Evolutionary conservation across 2,113 vertebrate genomes (phyloP), one percentile per base, ranked within the genome.

Genomic region (Chaetodon auriga): DNA sequence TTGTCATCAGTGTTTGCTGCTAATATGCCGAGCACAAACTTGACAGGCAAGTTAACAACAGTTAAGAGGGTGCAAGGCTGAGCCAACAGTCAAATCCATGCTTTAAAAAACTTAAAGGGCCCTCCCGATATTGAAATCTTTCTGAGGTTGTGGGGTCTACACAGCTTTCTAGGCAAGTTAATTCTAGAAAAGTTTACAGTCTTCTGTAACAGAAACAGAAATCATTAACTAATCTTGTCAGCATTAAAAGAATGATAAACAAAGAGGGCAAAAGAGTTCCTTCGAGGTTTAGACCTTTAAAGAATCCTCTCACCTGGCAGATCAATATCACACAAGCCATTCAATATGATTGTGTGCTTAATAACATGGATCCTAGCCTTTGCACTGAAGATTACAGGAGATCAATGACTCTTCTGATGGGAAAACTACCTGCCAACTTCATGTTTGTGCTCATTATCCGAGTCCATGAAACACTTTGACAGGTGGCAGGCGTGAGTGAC

Each of bases 331-430:
- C n/a, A 35, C 7, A 1, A 23, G 41, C 45, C 14, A 10, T 10
- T 14, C 38, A 57, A 38, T 30, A 1, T 12, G 60, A 48, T n/a
- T 16, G 46, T 41, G 25, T 7, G 19, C 45, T 25, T 64, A 35
- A 38, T 73, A 38, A 45, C 43, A 15, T 15, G 54, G 36, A 83
- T 19, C 10, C 19, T 35, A 65, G 36, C 43, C 23, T 68, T 73
- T 62, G 25, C 75, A 60, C 30, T 70, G 58, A 82, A 41, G 64
- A 58, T 58, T 16, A 36, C 64, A 61, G 53, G 57, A 70, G 30
- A 82, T 82, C 25, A 55, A 30, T 69, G 41, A 14, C 48, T 68
- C 25, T 19, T 68, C 46, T 48, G 54, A 84, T 13, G 38, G 48
- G 38, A 62, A 63, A 68, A 58, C 25, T 21, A 41, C 6, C 13